phyloP scores from a whole-genome alignment of 2,888 invertebrate genomes.

The Mesoligia furuncula region DNA sequence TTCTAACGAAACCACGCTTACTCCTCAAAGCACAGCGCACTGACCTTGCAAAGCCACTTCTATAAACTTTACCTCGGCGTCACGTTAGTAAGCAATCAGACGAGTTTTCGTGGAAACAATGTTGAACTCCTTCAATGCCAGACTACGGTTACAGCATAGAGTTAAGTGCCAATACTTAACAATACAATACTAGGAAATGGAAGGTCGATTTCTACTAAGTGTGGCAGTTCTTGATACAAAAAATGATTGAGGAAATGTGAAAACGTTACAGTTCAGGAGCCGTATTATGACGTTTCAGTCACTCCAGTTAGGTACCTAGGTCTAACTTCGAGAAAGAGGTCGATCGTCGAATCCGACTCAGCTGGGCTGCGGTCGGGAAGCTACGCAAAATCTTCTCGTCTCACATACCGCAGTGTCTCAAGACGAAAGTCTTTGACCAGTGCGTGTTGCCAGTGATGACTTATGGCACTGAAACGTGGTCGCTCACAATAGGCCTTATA shows the following conservation, averaged over 20 bases:
- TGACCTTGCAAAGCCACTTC: slow-evolving; percentile 47
- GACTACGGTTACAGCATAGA: slow-evolving; percentile 46
- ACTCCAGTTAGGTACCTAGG: too few species aligned
- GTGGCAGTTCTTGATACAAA: slow-evolving; percentile 8
- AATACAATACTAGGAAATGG: slow-evolving; percentile 25
- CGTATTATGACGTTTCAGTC: too few species aligned
- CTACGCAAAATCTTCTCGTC: too few species aligned
- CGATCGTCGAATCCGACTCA: too few species aligned
- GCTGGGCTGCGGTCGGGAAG: too few species aligned
- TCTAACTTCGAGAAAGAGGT: too few species aligned
- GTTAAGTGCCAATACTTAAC: slow-evolving; percentile 45
- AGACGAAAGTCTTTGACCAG: too few species aligned
- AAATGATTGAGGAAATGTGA: neutral
- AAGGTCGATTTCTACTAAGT: slow-evolving; percentile 19
- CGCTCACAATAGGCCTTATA: too few species aligned
- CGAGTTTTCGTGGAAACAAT: slow-evolving; percentile 62
- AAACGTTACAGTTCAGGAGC: neutral
- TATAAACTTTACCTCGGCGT: slow-evolving; percentile 26
- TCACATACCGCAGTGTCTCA: too few species aligned
- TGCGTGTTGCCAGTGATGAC: too few species aligned
- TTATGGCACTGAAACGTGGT: too few species aligned
- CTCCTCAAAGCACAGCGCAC: neutral
- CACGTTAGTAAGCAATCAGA: slow-evolving; percentile 58
- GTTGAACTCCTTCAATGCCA: slow-evolving; percentile 66
- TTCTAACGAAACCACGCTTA: too few species aligned